Evolutionary conservation across 2,113 vertebrate species (phyloP).

Genomic region (Cnemophilus loriae): DNA sequence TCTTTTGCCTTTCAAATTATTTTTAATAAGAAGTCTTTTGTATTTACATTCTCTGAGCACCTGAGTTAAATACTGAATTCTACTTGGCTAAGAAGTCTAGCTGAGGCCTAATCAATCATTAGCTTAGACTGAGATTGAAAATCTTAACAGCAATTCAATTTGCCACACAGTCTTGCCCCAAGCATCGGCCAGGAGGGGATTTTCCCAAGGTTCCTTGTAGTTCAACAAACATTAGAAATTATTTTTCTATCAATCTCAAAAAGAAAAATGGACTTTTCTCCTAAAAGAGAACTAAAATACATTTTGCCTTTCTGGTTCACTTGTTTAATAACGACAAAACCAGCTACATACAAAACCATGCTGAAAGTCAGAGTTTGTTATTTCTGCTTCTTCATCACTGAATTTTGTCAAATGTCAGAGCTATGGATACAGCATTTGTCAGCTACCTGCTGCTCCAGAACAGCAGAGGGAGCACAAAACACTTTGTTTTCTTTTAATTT

Average conservation of each 20-base stretch:
- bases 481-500: not conserved
- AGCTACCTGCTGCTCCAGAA: not conserved
- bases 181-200: rapidly evolving
- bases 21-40: not conserved
- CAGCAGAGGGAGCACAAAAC: constrained; percentile 60
- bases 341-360: not conserved
- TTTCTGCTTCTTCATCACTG: not conserved
- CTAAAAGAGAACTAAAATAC: not conserved
- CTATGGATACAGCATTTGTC: not conserved
- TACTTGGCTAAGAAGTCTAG: not conserved
- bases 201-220: not conserved
- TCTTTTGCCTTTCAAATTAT: not conserved
- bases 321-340: not conserved
- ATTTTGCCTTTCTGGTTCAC: not conserved
- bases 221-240: not conserved
- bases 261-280: not conserved
- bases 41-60: not conserved
- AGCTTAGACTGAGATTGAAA: not conserved
- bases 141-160: not conserved
- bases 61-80: not conserved
- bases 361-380: not conserved
- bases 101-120: not conserved
- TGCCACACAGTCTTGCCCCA: not conserved
- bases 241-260: not conserved
- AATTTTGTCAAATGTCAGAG: not conserved